A percentile compares a stretch with the other conserved stretches of the same genome.
These are phyloP conservation scores for Catamblyrhynchus diadema DNA, from an alignment of 2,797 vertebrate genomes.

Conservation along the genomic window DNA sequence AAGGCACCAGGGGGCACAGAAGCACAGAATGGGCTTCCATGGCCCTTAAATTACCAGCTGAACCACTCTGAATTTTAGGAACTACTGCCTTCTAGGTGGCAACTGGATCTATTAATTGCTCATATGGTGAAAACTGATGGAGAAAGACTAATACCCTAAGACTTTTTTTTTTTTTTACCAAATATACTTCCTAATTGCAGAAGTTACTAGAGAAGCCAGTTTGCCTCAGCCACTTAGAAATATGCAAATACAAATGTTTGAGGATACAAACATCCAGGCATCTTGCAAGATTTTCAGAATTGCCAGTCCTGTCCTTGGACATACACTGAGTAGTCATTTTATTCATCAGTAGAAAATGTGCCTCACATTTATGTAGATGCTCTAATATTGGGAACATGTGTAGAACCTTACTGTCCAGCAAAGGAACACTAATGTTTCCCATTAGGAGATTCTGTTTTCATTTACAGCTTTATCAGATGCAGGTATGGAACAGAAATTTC, in stretches of 20 bases:
- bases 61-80: neutral
- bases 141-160: neutral
- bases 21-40: neutral
- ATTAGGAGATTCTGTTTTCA: neutral
- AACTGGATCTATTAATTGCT: neutral
- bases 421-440: neutral
- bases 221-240: neutral
- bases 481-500: neutral
- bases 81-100: neutral
- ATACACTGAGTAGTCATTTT: neutral
- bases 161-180: neutral
- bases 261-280: neutral
- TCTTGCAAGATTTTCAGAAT: neutral
- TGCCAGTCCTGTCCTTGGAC: neutral
- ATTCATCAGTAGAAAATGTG: neutral
- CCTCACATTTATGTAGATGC: neutral
- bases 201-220: neutral
- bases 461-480: neutral
- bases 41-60: neutral
- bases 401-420: neutral
- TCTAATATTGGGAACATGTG: neutral
- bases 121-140: neutral
- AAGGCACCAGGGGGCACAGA: neutral
- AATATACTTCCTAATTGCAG: neutral
- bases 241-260: neutral